Evolutionary conservation across 2,113 vertebrate species (phyloP), one percentile per base, ranked within the genome.

Genomic region (Sinosuthora webbiana): DNA sequence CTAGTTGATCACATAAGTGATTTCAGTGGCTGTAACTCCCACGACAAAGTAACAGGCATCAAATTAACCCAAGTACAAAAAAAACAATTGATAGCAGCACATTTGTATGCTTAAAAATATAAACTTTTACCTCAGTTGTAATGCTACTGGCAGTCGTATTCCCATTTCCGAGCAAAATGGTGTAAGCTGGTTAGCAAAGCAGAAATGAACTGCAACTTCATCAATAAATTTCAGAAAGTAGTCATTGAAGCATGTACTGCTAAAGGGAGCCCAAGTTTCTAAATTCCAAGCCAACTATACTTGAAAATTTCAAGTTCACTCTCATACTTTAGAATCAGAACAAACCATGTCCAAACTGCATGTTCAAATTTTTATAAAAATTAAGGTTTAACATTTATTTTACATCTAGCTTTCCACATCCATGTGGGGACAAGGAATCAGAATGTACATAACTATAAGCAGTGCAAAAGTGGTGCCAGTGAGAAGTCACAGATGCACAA

Each of bases 331-430:
- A 96, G 94, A 96, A 94, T 64, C 90, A 89, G 94, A 98, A 98
- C 91, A 98, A 98, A 98, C 78, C 97, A 98, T 98, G 93, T 97
- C 94, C 97, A 74, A 98, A 98, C 96, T 97, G 97, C 96, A 87
- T 97, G 89, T 93, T 97, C 86, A 94, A 94, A 96, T 96, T 97
- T 97, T 98, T 98, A 97, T 98, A 98, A 98, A 98, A 98, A 97
- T 97, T 98, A 98, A 98, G 97, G 94, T 97, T 98, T 97, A 97
- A 98, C 98, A 96, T 98, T 98, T 98, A 98, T 98, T 98, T 98
- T 98, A 97, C 96, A 98, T 97, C 97, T 98, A 98, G 93, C 97
- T 98, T 98, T 97, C 98, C 97, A 98, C 92, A 97, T 95, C 90
- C 96, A 96, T 89, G 93, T 97, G 96, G 91, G 97, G 97, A 98